A percentile compares a stretch with the other conserved stretches of the same genome.
phyloP scores from a whole-genome alignment of 53 echinoderm and acorn worm genomes.

The Stichopus horrens region DNA sequence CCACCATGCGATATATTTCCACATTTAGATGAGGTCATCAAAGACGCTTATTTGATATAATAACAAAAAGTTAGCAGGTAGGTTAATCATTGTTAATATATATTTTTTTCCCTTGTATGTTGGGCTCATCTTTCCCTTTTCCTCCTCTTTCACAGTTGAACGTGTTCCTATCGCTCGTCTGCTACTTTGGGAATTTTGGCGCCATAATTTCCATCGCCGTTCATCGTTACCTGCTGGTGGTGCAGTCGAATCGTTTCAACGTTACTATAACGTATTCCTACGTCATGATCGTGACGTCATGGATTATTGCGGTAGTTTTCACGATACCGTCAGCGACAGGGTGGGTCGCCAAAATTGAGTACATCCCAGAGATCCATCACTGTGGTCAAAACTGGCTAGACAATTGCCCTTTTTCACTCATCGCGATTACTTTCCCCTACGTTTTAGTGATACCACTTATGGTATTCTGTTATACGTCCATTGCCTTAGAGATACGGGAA shows the following conservation, averaged over 20 bases:
- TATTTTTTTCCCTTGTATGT: not conserved
- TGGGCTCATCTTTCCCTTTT: not conserved
- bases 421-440: not conserved
- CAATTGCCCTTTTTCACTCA: not conserved
- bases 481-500: slow-evolving; percentile 18
- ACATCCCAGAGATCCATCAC: not conserved
- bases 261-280: slow-evolving; percentile 14
- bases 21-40: too few species aligned
- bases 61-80: too few species aligned
- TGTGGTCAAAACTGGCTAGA: slow-evolving; percentile 4
- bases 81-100: not conserved
- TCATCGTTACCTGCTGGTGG: slow-evolving; percentile 43
- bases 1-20: too few species aligned
- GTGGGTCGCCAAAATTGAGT: not conserved
- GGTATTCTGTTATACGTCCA: slow-evolving; percentile 9
- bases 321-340: slow-evolving; percentile 29
- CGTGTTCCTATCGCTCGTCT: not conserved
- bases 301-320: not conserved
- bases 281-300: slow-evolving; percentile 13
- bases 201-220: slow-evolving; percentile 10
- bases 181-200: slow-evolving; percentile 25
- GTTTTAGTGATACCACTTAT: not conserved
- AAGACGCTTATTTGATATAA: too few species aligned
- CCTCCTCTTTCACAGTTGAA: not conserved
- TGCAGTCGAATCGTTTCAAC: slow-evolving; percentile 27